Evolutionary conservation across 2,113 vertebrate genomes (phyloP).

Genomic region (Sebastes schlegelii): DNA sequence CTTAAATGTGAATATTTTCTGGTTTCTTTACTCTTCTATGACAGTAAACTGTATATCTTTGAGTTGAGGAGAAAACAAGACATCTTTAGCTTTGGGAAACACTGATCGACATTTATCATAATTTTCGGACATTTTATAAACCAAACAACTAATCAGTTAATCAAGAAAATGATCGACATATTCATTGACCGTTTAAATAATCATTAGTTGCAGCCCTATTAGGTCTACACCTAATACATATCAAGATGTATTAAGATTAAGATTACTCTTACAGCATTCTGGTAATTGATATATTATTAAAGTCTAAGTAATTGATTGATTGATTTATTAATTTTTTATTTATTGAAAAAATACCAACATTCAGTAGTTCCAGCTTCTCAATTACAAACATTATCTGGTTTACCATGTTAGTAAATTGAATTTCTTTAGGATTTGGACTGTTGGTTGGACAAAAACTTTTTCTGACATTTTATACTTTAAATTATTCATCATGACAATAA

Average conservation of each 20-base stretch:
- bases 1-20: too few species aligned
- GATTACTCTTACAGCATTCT: neutral
- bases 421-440: neutral
- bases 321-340: neutral
- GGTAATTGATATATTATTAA: neutral
- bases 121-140: too few species aligned
- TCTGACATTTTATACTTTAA: neutral
- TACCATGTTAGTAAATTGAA: neutral
- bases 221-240: neutral
- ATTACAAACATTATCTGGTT: neutral
- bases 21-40: too few species aligned
- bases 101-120: too few species aligned
- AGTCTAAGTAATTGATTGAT: neutral
- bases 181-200: too few species aligned
- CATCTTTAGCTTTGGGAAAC: too few species aligned
- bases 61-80: too few species aligned
- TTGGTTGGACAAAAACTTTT: neutral
- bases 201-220: too few species aligned
- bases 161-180: too few species aligned
- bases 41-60: too few species aligned
- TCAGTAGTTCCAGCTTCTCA: neutral
- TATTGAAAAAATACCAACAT: neutral
- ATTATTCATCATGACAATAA: neutral
- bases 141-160: too few species aligned
- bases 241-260: too few species aligned